phyloP scores from a whole-genome alignment of 2,888 invertebrate species.

The Steromphala cineraria region DNA sequence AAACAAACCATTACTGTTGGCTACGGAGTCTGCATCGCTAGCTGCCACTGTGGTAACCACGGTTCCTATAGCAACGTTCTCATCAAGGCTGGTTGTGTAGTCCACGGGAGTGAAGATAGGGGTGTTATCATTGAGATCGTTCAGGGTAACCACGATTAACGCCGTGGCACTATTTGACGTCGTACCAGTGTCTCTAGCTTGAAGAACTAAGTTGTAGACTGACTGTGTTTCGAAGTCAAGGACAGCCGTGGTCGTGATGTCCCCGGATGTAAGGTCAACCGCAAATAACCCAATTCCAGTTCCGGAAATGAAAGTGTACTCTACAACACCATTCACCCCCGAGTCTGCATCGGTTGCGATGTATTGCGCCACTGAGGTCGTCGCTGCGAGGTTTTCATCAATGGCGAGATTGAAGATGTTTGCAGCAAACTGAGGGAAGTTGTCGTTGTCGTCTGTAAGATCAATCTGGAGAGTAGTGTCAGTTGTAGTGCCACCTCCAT shows the following conservation, averaged over 20 bases:
- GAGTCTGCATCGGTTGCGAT: conserved; percentile 42
- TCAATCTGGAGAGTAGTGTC: conserved; percentile 43
- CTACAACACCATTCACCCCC: conserved; percentile 50
- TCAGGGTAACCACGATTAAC: conserved; percentile 46
- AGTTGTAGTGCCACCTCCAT: conserved; percentile 41
- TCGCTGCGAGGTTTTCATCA: conserved; percentile 41
- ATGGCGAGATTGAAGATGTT: conserved; percentile 41
- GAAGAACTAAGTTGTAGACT: conserved; percentile 46
- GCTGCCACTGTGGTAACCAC: conserved; percentile 49
- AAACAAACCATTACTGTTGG: conserved; percentile 60
- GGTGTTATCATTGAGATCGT: conserved; percentile 61
- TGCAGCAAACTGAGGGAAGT: conserved; percentile 45
- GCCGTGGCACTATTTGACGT: conserved; percentile 43
- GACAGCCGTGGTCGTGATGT: conserved; percentile 39
- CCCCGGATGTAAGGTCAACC: conserved; percentile 51
- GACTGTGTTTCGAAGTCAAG: conserved; percentile 59
- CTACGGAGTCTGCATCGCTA: conserved; percentile 56
- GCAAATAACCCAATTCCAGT: conserved; percentile 50
- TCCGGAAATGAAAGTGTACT: conserved; percentile 50
- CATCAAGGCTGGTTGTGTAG: conserved; percentile 46
- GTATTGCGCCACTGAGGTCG: conserved; percentile 28
- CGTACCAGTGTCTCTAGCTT: conserved; percentile 55
- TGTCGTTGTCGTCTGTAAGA: conserved; percentile 56
- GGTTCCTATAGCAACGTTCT: conserved; percentile 51
- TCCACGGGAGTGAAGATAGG: conserved; percentile 47